A percentile compares a stretch with the other conserved stretches of the same genome.
Conservation (phyloP, 1,140 invertebrate species). For the Cyclargus thomasi region DNA sequence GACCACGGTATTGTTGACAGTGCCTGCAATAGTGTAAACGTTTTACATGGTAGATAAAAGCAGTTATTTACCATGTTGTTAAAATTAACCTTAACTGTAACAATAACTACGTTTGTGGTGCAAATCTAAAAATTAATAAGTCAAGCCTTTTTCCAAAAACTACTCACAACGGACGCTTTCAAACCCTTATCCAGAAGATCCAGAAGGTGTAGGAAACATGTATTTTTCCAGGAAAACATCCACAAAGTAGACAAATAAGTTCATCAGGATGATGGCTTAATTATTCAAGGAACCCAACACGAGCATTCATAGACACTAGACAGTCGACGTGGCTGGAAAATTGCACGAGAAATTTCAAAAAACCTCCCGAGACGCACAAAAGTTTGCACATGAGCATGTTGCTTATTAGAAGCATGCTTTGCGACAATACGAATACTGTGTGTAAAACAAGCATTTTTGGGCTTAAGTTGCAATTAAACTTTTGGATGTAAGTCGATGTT, state of each 20-base stretch:
- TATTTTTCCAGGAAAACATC: background rate
- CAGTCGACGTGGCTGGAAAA: background rate
- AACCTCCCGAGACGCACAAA: background rate
- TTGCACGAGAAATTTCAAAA: background rate
- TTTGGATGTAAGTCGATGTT: too few relatives aligned
- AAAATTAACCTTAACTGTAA: too few relatives aligned
- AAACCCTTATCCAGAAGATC: background rate
- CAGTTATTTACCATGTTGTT: too few relatives aligned
- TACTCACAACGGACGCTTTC: too few relatives aligned
- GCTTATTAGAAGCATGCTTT: background rate
- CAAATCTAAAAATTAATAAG: too few relatives aligned
- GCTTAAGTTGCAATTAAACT: too few relatives aligned
- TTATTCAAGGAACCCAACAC: background rate
- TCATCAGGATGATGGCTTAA: constrained; percentile 2
- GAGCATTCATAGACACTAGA: background rate
- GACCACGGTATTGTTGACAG: background rate
- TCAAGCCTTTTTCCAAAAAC: too few relatives aligned
- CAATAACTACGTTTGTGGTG: too few relatives aligned
- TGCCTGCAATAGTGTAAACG: too few relatives aligned
- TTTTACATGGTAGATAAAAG: too few relatives aligned
- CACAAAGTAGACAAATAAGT: background rate
- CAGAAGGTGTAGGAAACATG: background rate
- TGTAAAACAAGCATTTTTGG: too few relatives aligned
- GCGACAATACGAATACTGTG: too few relatives aligned
- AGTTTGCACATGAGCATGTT: background rate